These are phyloP conservation scores for Trachelus stipa DNA, from an alignment of 2,888 invertebrate genomes.

Conservation along the genomic window DNA sequence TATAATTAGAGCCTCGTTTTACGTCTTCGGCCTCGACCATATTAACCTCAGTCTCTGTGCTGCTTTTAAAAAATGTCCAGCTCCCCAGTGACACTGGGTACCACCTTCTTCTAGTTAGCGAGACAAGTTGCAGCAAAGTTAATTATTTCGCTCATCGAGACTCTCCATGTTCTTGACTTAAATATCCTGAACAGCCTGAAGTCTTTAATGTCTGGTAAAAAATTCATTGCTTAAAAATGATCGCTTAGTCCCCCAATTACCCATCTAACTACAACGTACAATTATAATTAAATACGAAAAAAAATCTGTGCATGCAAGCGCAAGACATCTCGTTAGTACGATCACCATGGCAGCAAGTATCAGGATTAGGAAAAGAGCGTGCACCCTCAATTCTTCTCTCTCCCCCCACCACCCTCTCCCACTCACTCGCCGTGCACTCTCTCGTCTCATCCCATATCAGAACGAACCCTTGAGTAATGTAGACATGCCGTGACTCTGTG, in stretches of 20 bases:
- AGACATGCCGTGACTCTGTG: conserved; percentile 52
- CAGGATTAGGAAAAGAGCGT: neutral
- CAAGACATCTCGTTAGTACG: neutral
- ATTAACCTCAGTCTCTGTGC: neutral
- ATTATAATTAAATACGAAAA: neutral
- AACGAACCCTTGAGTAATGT: conserved; percentile 44
- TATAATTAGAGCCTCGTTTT: neutral
- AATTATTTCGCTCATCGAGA: neutral
- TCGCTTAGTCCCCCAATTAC: neutral
- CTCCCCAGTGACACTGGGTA: neutral
- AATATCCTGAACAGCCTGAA: neutral
- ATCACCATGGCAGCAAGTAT: neutral
- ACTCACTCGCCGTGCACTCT: neutral
- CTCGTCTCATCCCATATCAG: conserved; percentile 25
- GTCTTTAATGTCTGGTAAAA: neutral
- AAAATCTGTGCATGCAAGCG: neutral
- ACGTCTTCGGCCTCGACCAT: neutral
- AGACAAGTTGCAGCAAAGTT: neutral
- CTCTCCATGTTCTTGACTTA: neutral
- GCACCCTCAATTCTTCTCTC: conserved; percentile 12
- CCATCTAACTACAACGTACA: neutral
- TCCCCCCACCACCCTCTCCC: neutral
- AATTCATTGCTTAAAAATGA: neutral
- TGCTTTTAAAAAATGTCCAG: neutral
- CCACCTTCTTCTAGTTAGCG: neutral